These are phyloP conservation scores for Exaiptasia diaphana DNA, from an alignment of 64 coral and sea anemone genomes.

Conservation along the genomic window DNA sequence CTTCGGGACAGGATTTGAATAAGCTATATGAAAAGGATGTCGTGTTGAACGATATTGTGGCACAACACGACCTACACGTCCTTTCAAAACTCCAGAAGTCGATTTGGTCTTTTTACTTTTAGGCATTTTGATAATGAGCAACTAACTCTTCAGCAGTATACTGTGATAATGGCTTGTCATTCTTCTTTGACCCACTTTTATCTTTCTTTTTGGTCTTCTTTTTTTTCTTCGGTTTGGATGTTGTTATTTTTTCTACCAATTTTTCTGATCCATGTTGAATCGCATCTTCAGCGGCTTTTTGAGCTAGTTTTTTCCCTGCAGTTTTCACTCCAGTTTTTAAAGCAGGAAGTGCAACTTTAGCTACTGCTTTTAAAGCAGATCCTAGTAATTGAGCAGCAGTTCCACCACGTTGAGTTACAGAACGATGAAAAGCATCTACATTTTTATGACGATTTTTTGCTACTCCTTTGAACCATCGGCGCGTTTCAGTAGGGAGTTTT, in stretches of 20 bases:
- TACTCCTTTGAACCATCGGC: neutral
- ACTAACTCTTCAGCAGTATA: too few relatives aligned
- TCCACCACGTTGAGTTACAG: neutral
- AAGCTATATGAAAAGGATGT: neutral
- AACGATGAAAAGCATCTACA: neutral
- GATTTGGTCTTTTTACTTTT: too few relatives aligned
- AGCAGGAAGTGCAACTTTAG: neutral
- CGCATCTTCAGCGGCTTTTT: neutral
- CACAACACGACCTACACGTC: too few relatives aligned
- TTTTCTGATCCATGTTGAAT: neutral
- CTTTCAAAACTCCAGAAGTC: too few relatives aligned
- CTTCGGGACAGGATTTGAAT: neutral
- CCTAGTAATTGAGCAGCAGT: neutral
- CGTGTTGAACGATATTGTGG: too few relatives aligned
- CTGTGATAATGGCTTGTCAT: too few relatives aligned
- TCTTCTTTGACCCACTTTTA: too few relatives aligned
- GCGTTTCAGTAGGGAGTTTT: neutral
- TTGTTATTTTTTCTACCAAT: neutral
- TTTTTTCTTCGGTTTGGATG: too few relatives aligned
- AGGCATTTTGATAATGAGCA: neutral
- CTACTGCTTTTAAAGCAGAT: neutral
- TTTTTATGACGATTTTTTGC: neutral
- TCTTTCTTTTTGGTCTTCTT: too few relatives aligned
- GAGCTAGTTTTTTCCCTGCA: neutral
- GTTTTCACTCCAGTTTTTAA: too few relatives aligned